phyloP scores from a whole-genome alignment of 2,113 vertebrate species.

The Brienomyrus brachyistius region DNA sequence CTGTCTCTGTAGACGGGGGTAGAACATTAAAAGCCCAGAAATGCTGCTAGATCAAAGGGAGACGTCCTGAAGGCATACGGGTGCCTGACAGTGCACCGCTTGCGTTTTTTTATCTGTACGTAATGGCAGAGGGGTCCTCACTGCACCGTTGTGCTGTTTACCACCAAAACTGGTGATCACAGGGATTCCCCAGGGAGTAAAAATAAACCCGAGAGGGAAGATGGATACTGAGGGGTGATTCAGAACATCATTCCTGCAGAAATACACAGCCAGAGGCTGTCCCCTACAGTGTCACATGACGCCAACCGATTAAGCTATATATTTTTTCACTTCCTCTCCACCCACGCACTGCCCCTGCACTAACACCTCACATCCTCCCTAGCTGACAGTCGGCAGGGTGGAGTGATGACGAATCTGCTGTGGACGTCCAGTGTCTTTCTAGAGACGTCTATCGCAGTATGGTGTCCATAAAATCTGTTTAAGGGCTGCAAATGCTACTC shows the following conservation, averaged over 20 bases:
- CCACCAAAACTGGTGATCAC: background rate
- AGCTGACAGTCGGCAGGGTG: background rate
- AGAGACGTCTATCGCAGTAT: background rate
- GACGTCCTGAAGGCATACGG: slow-evolving; percentile 22
- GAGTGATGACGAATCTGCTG: background rate
- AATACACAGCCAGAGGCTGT: background rate
- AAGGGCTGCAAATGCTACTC: background rate
- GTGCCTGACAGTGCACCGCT: slow-evolving; percentile 16
- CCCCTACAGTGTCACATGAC: background rate
- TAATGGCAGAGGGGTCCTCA: background rate
- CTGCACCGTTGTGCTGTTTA: background rate
- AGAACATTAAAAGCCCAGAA: slow-evolving; percentile 32
- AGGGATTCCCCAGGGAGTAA: background rate
- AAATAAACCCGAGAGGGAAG: background rate
- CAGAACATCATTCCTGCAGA: background rate
- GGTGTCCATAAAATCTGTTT: background rate
- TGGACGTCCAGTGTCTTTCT: background rate
- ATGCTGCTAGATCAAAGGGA: slow-evolving; percentile 33
- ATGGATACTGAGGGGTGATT: background rate
- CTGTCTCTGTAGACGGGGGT: slow-evolving; percentile 9
- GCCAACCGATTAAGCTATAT: background rate
- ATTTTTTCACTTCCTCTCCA: background rate
- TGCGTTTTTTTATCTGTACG: background rate
- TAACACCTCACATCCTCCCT: background rate
- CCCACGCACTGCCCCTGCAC: background rate